A percentile compares a stretch with the other conserved stretches of the same genome.
These are phyloP conservation scores for Dendropsophus ebraccatus DNA, from an alignment of 2,113 vertebrate species.

Conservation along the genomic window DNA sequence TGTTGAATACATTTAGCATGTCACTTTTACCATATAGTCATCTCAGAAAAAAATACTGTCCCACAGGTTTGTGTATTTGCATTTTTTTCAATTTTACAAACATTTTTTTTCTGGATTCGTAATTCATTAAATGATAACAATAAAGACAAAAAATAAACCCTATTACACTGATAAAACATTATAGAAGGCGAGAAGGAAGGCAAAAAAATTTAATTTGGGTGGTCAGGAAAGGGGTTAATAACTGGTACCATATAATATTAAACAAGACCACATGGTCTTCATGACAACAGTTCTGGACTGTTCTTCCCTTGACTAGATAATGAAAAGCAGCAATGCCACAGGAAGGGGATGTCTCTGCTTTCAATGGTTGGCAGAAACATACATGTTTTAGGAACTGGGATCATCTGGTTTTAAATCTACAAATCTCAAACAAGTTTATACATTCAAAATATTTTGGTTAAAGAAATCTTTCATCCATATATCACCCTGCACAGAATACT, in stretches of 20 bases:
- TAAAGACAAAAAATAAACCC: no score
- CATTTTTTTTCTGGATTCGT: no score
- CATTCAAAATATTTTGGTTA: constrained; percentile 40
- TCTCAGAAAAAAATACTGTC: no score
- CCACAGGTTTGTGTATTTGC: no score
- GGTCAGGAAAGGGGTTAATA: neutral
- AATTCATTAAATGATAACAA: no score
- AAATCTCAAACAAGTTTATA: constrained; percentile 34
- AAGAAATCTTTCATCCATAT: neutral
- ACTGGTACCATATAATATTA: constrained; percentile 16
- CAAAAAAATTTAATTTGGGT: no score
- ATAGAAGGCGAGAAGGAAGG: no score
- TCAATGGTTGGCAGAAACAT: constrained; percentile 26
- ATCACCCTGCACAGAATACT: neutral
- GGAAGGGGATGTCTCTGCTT: constrained; percentile 31
- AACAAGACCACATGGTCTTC: neutral
- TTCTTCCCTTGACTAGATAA: neutral
- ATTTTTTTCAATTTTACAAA: no score
- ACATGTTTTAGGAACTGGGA: constrained; percentile 15
- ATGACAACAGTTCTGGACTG: neutral
- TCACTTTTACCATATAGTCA: no score
- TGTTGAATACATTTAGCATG: no score
- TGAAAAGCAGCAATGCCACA: constrained; percentile 34
- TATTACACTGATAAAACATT: no score
- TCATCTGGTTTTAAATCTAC: constrained; percentile 36